Percentiles rank a stretch among this genome's conserved stretches.
Evolutionary conservation across 2,113 vertebrate genomes (phyloP).

Genomic region (Hemiscyllium ocellatum): DNA sequence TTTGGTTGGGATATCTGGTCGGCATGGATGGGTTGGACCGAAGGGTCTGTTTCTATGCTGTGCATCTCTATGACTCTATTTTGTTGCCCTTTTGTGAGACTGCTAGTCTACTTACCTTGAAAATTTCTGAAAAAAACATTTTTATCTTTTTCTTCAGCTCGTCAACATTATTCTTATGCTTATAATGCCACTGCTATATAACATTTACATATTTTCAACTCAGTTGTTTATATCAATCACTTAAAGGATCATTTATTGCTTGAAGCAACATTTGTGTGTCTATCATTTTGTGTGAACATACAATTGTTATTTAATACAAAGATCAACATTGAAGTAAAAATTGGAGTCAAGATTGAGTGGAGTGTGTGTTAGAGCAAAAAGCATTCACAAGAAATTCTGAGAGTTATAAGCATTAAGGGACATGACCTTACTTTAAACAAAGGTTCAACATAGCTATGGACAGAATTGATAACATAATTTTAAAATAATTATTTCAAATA

Average conservation of each 20-base stretch:
- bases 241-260: not conserved
- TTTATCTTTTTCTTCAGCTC: not conserved
- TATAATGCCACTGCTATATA: not conserved
- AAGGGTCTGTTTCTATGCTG: too few species aligned
- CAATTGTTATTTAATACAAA: not conserved
- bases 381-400: not conserved
- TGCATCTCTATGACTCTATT: not conserved
- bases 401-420: not conserved
- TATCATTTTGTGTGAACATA: not conserved
- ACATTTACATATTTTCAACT: slow-evolving; percentile 2
- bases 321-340: not conserved
- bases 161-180: not conserved
- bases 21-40: too few species aligned
- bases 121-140: not conserved
- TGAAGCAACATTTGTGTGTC: not conserved
- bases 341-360: not conserved
- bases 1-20: too few species aligned
- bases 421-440: not conserved
- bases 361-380: not conserved
- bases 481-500: not conserved
- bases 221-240: not conserved
- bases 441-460: not conserved
- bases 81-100: not conserved
- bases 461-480: not conserved
- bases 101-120: not conserved